A percentile compares a stretch with the other conserved stretches of the same genome.
phyloP scores from a whole-genome alignment of 2,797 vertebrate genomes.

The Hoplostethus atlanticus region DNA sequence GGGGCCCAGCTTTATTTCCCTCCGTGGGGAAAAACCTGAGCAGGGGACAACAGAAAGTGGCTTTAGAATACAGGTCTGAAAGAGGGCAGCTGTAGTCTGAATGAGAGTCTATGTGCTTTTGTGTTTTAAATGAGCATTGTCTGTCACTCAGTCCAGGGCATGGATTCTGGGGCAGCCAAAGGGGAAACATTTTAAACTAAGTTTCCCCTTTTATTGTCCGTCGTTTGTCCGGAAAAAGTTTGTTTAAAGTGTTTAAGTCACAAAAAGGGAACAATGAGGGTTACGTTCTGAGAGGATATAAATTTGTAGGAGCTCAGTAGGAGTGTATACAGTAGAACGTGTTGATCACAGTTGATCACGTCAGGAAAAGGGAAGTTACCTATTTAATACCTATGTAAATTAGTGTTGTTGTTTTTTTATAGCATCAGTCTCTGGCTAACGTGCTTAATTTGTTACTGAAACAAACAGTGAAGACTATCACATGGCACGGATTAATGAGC shows the following conservation, averaged over 20 bases:
- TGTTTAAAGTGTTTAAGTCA: conserved; percentile 8
- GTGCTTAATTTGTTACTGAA: too few species aligned
- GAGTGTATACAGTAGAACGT: too few species aligned
- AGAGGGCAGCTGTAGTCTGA: conserved; percentile 98
- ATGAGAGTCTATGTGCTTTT: conserved; percentile 94
- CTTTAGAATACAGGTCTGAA: conserved; percentile 91
- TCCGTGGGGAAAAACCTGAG: conserved; percentile 89
- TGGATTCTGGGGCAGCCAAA: conserved; percentile 61
- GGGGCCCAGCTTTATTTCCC: conserved; percentile 87
- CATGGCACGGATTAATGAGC: too few species aligned
- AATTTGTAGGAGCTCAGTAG: neutral
- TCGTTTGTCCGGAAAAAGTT: neutral
- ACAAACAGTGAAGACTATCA: too few species aligned
- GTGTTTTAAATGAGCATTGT: conserved; percentile 99
- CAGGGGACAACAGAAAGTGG: conserved; percentile 90
- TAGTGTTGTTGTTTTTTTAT: too few species aligned
- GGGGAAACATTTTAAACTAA: conserved; percentile 90
- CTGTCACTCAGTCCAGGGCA: conserved; percentile 87
- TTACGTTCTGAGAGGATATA: neutral
- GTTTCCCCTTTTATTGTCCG: conserved; percentile 69
- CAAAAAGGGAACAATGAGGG: neutral
- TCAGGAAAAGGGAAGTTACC: too few species aligned
- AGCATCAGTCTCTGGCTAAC: too few species aligned
- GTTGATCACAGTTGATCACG: too few species aligned
- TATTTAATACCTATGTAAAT: too few species aligned